Evolutionary conservation across 1,140 invertebrate genomes (phyloP), one percentile per base, ranked within the genome.

Genomic region (Procambarus virginalis): DNA sequence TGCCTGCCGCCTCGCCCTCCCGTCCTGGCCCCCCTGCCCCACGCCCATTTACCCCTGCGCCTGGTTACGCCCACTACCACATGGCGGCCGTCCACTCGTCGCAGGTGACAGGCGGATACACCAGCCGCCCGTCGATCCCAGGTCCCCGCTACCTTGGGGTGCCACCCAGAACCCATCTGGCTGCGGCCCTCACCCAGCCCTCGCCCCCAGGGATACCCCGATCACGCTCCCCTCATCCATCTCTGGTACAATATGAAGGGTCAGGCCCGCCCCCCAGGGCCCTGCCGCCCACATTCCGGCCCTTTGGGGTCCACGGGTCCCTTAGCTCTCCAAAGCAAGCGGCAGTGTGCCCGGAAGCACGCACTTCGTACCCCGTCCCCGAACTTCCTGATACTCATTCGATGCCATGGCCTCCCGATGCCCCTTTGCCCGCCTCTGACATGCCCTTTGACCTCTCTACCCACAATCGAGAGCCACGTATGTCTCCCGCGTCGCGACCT

Each of bases 391-490:
- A 91, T 34, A 91, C 60, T 49, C 90, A 82, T 49, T 86, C 82
- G 3, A 70, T 81, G n/a, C 70, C 86, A 9, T 86, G 82, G 70
- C 68, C 78, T 14, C 83, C 85, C 9, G 92, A 92, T 55, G 90
- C 73, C 49, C 87, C 82, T 5, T 77, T 84, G 0, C 87, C 84
- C 14, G 89, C 80, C 82, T 89, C 91, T 10, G 92, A 92, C 70
- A 85, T 92, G 73, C 92, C 92, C 78, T 92, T 91, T 79, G 92
- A 92, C 51, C 86, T 92, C 48, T 89, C 89, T 20, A 92, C 86
- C 1, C 89, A 89, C 58, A 92, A 91, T 68, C 90, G 92, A 46
- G 92, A 92, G 79, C 89, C 89, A 17, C 83, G 86, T 45, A 92
- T 92, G 91, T 92, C 91, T 34, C 91, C 91, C 2, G 92, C 92